phyloP scores from a whole-genome alignment of 2,113 vertebrate species.

The Meriones unguiculatus region DNA sequence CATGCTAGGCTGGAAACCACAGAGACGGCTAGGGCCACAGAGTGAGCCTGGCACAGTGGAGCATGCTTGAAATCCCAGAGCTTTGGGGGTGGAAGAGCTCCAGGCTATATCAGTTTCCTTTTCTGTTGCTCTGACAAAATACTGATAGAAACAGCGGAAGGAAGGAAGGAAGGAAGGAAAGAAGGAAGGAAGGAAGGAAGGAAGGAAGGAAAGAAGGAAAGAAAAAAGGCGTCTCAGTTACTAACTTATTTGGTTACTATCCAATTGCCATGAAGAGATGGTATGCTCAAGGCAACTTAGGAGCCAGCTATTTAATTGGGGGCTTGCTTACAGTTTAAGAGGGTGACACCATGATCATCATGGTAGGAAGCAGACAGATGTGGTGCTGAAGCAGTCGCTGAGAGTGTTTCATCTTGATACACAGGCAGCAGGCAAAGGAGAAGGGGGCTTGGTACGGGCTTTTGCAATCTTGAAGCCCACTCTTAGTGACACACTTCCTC shows the following conservation, averaged over 20 bases:
- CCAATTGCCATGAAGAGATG: not conserved
- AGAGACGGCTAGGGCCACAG: not conserved
- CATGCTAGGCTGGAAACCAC: not conserved
- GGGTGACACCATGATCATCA: too few relatives aligned
- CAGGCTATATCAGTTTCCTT: not conserved
- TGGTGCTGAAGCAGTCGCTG: not conserved
- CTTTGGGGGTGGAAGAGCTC: not conserved
- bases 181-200: not conserved
- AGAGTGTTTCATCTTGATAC: not conserved
- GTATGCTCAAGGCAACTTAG: not conserved
- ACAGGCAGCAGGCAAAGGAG: not conserved
- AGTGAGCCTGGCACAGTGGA: not conserved
- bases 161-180: not conserved
- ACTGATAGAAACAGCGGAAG: not conserved
- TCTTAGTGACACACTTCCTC: not conserved
- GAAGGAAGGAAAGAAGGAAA: not conserved
- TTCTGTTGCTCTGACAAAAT: not conserved
- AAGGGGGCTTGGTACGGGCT: not conserved
- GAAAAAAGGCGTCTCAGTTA: not conserved
- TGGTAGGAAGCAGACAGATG: not conserved
- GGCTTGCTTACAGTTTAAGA: not conserved
- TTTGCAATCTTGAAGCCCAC: not conserved
- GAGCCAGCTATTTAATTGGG: not conserved
- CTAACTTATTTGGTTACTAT: not conserved
- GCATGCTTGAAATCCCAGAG: not conserved